A percentile compares a stretch with the other conserved stretches of the same genome.
Conservation (phyloP, 2,888 invertebrate genomes). For the Drosophila greeni region DNA sequence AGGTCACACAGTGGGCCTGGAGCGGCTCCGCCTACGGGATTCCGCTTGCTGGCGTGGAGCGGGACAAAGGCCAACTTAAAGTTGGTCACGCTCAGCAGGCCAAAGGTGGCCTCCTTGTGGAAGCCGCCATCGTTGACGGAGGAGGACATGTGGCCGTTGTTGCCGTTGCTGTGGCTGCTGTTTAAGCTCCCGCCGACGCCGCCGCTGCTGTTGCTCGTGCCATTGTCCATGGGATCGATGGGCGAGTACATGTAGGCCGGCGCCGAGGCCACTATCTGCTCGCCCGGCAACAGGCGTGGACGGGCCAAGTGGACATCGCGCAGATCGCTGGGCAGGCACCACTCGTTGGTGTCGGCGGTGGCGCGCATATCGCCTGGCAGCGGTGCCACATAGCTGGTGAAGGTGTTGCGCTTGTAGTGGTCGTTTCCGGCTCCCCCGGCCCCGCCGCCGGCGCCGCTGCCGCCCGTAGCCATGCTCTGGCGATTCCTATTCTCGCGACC, state of each 20-base stretch:
- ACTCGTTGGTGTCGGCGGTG: constrained; percentile 67
- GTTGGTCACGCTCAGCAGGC: constrained; percentile 93
- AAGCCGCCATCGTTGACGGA: constrained; percentile 77
- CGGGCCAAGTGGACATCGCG: constrained; percentile 71
- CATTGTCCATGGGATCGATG: constrained; percentile 74
- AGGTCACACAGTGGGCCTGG: constrained; percentile 51
- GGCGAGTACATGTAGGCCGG: constrained; percentile 92
- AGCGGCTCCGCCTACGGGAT: neutral
- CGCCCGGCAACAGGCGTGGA: constrained; percentile 78
- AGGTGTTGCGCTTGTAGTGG: constrained; percentile 73
- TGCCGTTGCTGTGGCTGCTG: constrained; percentile 70
- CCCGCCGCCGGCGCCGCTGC: constrained; percentile 35
- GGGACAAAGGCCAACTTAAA: constrained; percentile 94
- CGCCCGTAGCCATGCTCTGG: constrained; percentile 54
- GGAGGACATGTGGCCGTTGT: neutral
- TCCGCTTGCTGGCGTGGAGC: constrained; percentile 47
- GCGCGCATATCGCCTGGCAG: constrained; percentile 65
- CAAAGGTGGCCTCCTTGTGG: constrained; percentile 86
- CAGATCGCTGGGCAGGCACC: constrained; percentile 72
- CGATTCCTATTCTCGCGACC: constrained; percentile 10
- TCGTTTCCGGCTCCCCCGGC: constrained; percentile 50
- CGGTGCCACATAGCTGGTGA: constrained; percentile 75
- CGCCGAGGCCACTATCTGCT: constrained; percentile 89
- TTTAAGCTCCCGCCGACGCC: constrained; percentile 79
- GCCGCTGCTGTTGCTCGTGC: constrained; percentile 69